Base-by-base conservation (phyloP, 2,888 invertebrate species). In the Caradrina clavipalpis region DNA sequence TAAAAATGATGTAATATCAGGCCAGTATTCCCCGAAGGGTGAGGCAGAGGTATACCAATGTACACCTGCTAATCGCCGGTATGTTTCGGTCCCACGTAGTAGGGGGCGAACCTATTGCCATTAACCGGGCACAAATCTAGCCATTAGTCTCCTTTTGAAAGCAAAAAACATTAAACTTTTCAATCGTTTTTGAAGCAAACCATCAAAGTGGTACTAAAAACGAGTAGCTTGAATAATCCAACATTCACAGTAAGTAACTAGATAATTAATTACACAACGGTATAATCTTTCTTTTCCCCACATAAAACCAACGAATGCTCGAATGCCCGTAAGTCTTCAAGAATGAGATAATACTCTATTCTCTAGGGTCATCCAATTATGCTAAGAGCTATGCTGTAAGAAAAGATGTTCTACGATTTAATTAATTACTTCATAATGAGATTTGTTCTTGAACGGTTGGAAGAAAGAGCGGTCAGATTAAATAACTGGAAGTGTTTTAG, bases 321-420 rank as follows among this genome's bases (percentile, higher is more conserved):
- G 54, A 63, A 69, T 59, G 45, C 47, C 62, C 19, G 31, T 64
- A 73, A 53, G 56, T 75, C 51, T 77, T 65, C 39, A 55, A 73
- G 76, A 73, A 74, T 79, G 81, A 76, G 78, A 80, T 79, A 84
- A 80, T 79, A 85, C 69, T 81, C 50, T 80, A 78, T 82, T 73
- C 82, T 81, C 75, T 63, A 84, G 83, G 74, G 81, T 65, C 78
- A 82, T 88, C 81, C 85, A 89, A 89, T 88, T 86, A 87, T 81
- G 79, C 74, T 82, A 82, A 84, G 69, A 80, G 78, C 82, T 78
- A 55, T 71, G 70, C 77, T 63, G 76, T 73, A 76, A 79, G 73
- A 80, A 82, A 76, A 81, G 61, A 69, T 55, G 58, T 76, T 70
- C 80, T 66, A 53, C 61, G 76, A 71, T 78, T 78, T 82, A 80